phyloP scores from a whole-genome alignment of 2,113 vertebrate genomes.

The Xenopus tropicalis region UCB_Xtro_10.0 CM004443.2:47302501-47303000 shows the following conservation, averaged over 20 bases:
- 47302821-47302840: background rate
- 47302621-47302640: conserved; percentile 91
- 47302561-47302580: too few species aligned
- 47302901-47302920: too few species aligned
- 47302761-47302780: conserved; percentile 76
- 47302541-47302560: too few species aligned
- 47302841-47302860: too few species aligned
- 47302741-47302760: conserved; percentile 84
- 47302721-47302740: conserved; percentile 68
- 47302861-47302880: background rate
- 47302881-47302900: too few species aligned
- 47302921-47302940: too few species aligned
- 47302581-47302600: conserved; percentile 65
- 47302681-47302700: conserved; percentile 85
- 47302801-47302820: conserved; percentile 65
- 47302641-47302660: conserved; percentile 97
- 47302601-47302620: conserved; percentile 82
- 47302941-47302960: too few species aligned
- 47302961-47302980: too few species aligned
- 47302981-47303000: too few species aligned
- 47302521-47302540: too few species aligned
- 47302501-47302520: too few species aligned
- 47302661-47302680: conserved; percentile 85
- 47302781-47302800: conserved; percentile 74
- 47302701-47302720: conserved; percentile 68